Evolutionary conservation across 2,888 invertebrate genomes (phyloP).

Genomic region (Agonopterix heracliana): DNA sequence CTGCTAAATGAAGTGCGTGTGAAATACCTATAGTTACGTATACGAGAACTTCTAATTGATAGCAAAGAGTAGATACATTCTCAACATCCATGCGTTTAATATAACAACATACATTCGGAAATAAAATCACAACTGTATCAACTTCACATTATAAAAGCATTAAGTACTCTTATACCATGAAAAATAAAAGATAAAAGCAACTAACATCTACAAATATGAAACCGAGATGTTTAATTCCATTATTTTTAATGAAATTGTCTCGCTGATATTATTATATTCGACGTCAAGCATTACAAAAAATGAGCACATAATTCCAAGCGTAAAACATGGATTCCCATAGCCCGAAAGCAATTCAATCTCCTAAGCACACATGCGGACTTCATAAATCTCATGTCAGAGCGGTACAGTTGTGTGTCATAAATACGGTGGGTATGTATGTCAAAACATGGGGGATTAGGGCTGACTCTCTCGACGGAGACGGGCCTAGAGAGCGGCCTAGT

Average conservation of each 20-base stretch:
- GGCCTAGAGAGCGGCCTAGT: constrained; percentile 33
- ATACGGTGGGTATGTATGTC: constrained; percentile 67
- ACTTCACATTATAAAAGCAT: no score
- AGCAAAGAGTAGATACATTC: not conserved
- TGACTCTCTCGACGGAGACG: constrained; percentile 35
- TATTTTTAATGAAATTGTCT: not conserved
- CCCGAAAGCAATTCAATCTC: constrained; percentile 58
- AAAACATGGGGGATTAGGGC: constrained; percentile 70
- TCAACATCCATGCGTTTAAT: not conserved
- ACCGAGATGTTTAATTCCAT: no score
- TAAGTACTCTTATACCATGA: no score
- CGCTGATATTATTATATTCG: not conserved
- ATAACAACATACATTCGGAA: not conserved
- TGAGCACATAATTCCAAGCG: constrained; percentile 28
- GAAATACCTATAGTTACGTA: constrained; percentile 22
- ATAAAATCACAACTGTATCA: no score
- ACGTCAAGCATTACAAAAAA: constrained; percentile 25
- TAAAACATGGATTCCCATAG: constrained; percentile 39
- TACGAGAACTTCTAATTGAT: constrained; percentile 8
- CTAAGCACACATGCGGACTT: constrained; percentile 67
- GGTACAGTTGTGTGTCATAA: constrained; percentile 60
- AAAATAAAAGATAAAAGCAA: not conserved
- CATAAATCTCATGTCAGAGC: constrained; percentile 68
- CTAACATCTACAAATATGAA: no score
- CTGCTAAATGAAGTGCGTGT: constrained; percentile 28